Evolutionary conservation across 1,140 invertebrate genomes (phyloP), one percentile per base, ranked within the genome.

Genomic region (Achroia grisella): DNA sequence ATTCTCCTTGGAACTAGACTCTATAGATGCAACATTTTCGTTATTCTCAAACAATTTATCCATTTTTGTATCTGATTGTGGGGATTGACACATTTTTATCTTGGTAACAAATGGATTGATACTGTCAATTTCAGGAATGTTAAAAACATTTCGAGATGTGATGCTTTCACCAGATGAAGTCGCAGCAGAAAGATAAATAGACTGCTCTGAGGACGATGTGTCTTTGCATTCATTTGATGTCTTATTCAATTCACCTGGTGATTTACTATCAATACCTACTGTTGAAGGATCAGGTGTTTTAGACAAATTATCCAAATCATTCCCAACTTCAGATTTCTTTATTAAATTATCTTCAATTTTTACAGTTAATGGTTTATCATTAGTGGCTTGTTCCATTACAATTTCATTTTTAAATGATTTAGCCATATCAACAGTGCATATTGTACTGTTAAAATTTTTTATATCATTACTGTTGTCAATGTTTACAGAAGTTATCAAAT

Each of bases 21-120:
- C 17, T 23, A 6, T 3, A 23, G 17, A 3, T 3, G 6, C 6
- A 2, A 2, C 17, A 6, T 23, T 23, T 23, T 23, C 6, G 17
- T 23, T 23, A 23, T 23, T 6, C 2, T 23, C 17, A 23, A 23
- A 23, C 4, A 14, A 10, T 17, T 17, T 15, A 15, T 10, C 12
- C 6, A 10, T 37, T 37, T 37, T 15, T 17, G n/a, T 32, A 17
- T 6, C 27, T 13, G 46, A 46, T 29, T 56, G 40, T 30, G 75
- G 62, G 23, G 67, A 64, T 11, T 43, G 15, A 12, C 62, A 31
- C 39, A 76, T 58, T 65, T 68, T 77, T 14, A 64, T 43, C 52
- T 70, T 74, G 10, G 63, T 67, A 9, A 46, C 56, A 63, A 78
- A 81, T n/a, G 71, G 62, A 50, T 71, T 71, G 52, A 76, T 74